Evolutionary conservation across 2,888 invertebrate species (phyloP), one percentile per base, ranked within the genome.

Genomic region (Dynastes hyllus): DNA sequence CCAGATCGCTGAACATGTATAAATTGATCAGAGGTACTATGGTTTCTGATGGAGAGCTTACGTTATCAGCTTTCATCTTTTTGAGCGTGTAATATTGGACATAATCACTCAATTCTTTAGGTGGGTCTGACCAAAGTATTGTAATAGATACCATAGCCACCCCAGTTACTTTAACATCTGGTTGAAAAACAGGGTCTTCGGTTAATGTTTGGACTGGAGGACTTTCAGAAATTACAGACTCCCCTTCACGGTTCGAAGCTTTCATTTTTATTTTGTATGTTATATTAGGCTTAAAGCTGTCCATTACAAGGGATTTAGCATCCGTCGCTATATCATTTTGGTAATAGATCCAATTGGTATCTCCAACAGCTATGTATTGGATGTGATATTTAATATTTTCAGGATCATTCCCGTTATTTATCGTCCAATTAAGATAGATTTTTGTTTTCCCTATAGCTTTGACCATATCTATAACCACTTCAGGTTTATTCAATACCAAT

Each of bases 381-480:
- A 91, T 89, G 63, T 90, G 87, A 83, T 91, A 92, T 85, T 91
- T 90, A 13, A 95, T 88, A 81, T 90, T 89, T 27, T 95, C 91
- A 0, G 93, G 92, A 73, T 93, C 93, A 86, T 96, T 96, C 80
- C 95, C 95, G 80, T 94, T 92, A 79, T 93, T 92, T 0, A 95
- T 91, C 0, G 95, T 96, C 96, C 96, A 96, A 86, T 96, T 96
- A 0, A 96, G 87, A 87, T 92, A 97, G 65, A 97, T 92, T 87
- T 94, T 93, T 6, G 92, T 91, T 0, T 93, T 92, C 75, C 94
- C 95, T 22, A 96, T 94, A 0, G 95, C 92, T 87, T 94, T 94
- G 0, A 94, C 92, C 79, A 92, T 92, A 84, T 94, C 93, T 81
- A 96, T 92, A 70, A 90, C 91, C 0, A 96, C 91, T 86, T 92